Evolutionary conservation across 2,888 invertebrate species (phyloP).

Genomic region (Ophion obscuratus): DNA sequence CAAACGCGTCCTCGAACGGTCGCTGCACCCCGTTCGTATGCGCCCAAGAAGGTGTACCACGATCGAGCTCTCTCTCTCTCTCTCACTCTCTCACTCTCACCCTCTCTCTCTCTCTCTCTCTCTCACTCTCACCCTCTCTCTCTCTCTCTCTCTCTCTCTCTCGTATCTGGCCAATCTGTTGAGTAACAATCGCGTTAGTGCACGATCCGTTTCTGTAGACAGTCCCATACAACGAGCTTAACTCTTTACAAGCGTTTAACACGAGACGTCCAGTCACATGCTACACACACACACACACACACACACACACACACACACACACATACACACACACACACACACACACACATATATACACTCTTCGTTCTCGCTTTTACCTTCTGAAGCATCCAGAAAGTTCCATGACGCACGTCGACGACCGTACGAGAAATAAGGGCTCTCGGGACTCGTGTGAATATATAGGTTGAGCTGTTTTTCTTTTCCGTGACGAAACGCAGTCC

Average conservation of each 20-base stretch:
- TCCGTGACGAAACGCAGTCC: neutral
- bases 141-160: slow-evolving; percentile 35
- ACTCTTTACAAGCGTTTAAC: slow-evolving; percentile 34
- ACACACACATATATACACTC: slow-evolving; percentile 3
- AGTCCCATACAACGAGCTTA: slow-evolving; percentile 45
- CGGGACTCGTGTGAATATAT: neutral
- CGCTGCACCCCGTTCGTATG: slow-evolving; percentile 78
- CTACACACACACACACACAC: neutral
- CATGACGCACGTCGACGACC: neutral
- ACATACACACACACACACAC: neutral
- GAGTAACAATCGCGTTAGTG: slow-evolving; percentile 61
- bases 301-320: neutral
- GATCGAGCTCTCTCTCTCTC: slow-evolving; percentile 46
- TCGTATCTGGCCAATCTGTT: slow-evolving; percentile 51
- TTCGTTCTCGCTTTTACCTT: slow-evolving; percentile 25
- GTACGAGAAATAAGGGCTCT: neutral
- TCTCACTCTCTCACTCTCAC: slow-evolving; percentile 38
- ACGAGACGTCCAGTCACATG: neutral
- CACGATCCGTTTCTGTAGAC: slow-evolving; percentile 50
- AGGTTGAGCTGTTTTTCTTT: neutral
- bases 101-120: slow-evolving; percentile 41
- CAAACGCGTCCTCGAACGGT: slow-evolving; percentile 83
- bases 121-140: slow-evolving; percentile 37
- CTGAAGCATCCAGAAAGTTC: slow-evolving; percentile 38
- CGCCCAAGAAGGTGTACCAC: slow-evolving; percentile 60